Evolutionary conservation across 2,888 invertebrate species (phyloP).

Genomic region (Hydraecia micacea): DNA sequence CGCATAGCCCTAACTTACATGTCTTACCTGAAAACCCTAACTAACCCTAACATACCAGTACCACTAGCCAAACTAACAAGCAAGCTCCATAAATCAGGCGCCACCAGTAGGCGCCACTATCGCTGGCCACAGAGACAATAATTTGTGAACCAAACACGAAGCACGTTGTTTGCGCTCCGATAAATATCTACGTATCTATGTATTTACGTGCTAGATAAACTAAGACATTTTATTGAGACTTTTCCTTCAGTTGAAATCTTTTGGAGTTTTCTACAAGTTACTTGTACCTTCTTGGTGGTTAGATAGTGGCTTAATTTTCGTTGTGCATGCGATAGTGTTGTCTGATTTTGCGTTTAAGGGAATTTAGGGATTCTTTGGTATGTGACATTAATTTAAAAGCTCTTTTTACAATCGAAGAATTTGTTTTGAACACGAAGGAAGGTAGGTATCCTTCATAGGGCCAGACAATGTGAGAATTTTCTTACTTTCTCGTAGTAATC

Average conservation of each 20-base stretch:
- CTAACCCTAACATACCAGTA: slow-evolving; percentile 13
- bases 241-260: slow-evolving; percentile 48
- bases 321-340: slow-evolving; percentile 49
- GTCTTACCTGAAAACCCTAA: not conserved
- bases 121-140: slow-evolving; percentile 53
- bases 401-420: not conserved
- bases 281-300: not conserved
- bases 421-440: not conserved
- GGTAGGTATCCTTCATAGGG: no score
- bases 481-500: not conserved
- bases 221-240: slow-evolving; percentile 56
- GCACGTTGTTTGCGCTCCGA: slow-evolving; percentile 37
- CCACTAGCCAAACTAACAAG: slow-evolving; percentile 44
- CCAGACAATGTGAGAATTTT: not conserved
- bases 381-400: not conserved
- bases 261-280: slow-evolving; percentile 42
- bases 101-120: slow-evolving; percentile 70
- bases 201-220: slow-evolving; percentile 56
- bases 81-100: slow-evolving; percentile 66
- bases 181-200: slow-evolving; percentile 60
- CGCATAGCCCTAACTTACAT: not conserved
- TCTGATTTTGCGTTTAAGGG: slow-evolving; percentile 16
- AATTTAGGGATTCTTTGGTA: slow-evolving; percentile 2
- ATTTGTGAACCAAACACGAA: slow-evolving; percentile 60
- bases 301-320: slow-evolving; percentile 52